Conservation (phyloP, 1,140 invertebrate species). For the Dinothrombium tinctorium region DNA sequence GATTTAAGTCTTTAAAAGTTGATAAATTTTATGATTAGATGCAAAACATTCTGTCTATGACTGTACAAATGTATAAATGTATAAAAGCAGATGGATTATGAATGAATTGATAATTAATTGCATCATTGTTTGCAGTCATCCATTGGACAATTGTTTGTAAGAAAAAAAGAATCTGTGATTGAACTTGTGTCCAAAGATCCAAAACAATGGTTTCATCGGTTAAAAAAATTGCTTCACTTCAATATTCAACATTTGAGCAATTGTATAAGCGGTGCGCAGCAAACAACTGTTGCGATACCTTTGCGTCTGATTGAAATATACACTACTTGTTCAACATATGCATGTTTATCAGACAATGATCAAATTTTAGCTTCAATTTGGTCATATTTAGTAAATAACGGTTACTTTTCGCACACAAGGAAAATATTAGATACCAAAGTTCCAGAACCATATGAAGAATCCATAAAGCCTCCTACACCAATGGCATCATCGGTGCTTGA, state of each 20-base stretch:
- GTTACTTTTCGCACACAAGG: conserved; percentile 45
- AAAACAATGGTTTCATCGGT: conserved; percentile 7
- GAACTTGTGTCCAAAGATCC: not conserved
- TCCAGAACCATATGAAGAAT: conserved; percentile 40
- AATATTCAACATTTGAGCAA: conserved; percentile 9
- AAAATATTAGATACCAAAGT: conserved; percentile 41
- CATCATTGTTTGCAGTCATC: too few relatives aligned
- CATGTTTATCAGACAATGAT: not conserved
- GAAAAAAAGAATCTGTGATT: conserved; percentile 3
- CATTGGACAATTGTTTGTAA: conserved; percentile 6
- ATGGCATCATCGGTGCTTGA: conserved; percentile 44
- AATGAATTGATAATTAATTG: not conserved
- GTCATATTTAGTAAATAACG: conserved; percentile 15
- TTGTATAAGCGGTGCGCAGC: conserved; percentile 1
- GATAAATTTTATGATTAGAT: not conserved
- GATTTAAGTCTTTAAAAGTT: not conserved
- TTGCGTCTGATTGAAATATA: conserved; percentile 13
- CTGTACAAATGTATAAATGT: not conserved
- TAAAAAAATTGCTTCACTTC: conserved; percentile 8
- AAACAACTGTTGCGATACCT: conserved; percentile 9
- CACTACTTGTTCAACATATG: conserved; percentile 9
- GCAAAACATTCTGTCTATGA: not conserved
- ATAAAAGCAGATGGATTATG: not conserved
- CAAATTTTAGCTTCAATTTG: conserved; percentile 10
- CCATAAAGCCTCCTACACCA: conserved; percentile 40